Percentiles rank a stretch among this genome's conserved stretches.
Conservation (phyloP, 2,888 invertebrate genomes). For the Plagodis pulveraria region DNA sequence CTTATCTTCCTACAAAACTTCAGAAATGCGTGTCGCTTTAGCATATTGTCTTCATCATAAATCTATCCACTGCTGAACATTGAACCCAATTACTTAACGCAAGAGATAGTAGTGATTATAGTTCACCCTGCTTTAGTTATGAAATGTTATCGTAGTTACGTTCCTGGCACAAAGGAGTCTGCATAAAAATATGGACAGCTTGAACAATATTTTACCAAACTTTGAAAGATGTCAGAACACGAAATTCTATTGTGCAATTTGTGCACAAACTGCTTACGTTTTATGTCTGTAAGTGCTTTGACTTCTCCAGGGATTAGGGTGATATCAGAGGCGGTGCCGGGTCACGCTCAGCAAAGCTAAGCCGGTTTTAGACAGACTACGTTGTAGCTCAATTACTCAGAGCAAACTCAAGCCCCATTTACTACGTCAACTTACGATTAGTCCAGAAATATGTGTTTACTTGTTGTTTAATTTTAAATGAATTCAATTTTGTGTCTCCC, state of each 20-base stretch:
- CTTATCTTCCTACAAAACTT: conserved; percentile 13
- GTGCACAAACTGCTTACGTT: conserved; percentile 44
- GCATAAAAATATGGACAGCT: conserved; percentile 10
- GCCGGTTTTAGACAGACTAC: conserved; percentile 38
- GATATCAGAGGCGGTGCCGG: conserved; percentile 42
- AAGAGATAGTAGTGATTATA: too few species aligned
- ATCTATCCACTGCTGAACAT: neutral
- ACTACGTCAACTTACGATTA: conserved; percentile 26
- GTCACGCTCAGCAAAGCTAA: conserved; percentile 44
- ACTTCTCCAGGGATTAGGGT: conserved; percentile 43
- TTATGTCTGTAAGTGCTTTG: conserved; percentile 44
- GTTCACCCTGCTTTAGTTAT: too few species aligned
- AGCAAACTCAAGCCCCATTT: conserved; percentile 38
- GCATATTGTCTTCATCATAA: neutral
- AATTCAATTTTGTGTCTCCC: too few species aligned
- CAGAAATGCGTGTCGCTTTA: conserved; percentile 2
- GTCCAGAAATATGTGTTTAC: conserved; percentile 19
- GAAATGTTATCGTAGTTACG: neutral
- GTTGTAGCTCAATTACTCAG: conserved; percentile 35
- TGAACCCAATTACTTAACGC: too few species aligned
- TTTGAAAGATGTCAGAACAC: conserved; percentile 20
- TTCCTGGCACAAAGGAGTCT: neutral
- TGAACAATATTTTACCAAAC: conserved; percentile 5
- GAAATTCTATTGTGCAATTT: conserved; percentile 38
- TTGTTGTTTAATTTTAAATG: conserved; percentile 3